Evolutionary conservation across 2,113 vertebrate genomes (phyloP).

Genomic region (Mesocricetus auratus): DNA sequence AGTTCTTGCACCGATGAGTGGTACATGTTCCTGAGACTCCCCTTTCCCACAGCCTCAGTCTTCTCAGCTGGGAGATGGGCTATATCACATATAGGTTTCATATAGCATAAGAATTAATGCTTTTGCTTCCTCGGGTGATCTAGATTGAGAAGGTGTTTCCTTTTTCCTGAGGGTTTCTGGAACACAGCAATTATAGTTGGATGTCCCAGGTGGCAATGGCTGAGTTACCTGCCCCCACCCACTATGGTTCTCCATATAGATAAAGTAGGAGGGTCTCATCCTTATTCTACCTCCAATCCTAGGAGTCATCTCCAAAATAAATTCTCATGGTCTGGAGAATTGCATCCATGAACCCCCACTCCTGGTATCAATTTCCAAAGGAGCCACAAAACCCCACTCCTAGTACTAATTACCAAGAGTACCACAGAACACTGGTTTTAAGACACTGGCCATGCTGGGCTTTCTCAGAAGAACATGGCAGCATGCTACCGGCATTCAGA

Average conservation of each 20-base stretch:
- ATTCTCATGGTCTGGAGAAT: neutral
- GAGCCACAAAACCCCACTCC: neutral
- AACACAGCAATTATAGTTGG: neutral
- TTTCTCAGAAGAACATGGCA: neutral
- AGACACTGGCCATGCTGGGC: neutral
- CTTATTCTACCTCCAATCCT: neutral
- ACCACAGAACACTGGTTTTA: neutral
- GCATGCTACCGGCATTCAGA: neutral
- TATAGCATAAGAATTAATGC: too few species aligned
- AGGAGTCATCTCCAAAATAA: neutral
- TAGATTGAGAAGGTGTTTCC: too few species aligned
- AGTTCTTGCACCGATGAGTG: neutral
- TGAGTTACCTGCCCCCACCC: neutral
- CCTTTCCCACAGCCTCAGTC: neutral
- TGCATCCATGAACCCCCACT: neutral
- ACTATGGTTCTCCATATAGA: too few species aligned
- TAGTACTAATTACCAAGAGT: neutral
- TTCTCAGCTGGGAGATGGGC: neutral
- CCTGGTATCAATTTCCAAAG: neutral
- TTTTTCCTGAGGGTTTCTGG: neutral
- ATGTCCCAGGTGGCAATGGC: neutral
- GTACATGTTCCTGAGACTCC: accelerated
- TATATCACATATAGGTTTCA: neutral
- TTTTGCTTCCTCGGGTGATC: neutral
- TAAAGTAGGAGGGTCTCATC: neutral